phyloP scores from a whole-genome alignment of 2,113 vertebrate species.

The Ctenomys sociabilis region DNA sequence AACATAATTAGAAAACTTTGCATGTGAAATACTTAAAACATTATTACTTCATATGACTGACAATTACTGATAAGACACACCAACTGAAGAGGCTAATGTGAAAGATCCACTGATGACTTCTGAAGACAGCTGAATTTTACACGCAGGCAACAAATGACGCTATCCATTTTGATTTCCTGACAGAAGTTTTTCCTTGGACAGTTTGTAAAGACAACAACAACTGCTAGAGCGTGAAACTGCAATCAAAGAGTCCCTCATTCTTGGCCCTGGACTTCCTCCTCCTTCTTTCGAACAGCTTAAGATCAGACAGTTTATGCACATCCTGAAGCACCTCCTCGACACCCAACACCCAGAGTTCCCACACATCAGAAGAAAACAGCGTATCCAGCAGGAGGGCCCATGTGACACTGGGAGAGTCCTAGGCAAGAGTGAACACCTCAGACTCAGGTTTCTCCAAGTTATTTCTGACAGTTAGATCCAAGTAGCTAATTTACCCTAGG shows the following conservation, averaged over 20 bases:
- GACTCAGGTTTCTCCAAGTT: not conserved
- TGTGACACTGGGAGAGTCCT: not conserved
- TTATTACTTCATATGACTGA: conserved; percentile 22
- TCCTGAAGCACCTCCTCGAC: not conserved
- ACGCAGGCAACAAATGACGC: not conserved
- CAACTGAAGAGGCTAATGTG: not conserved
- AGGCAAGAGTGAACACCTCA: too few species aligned
- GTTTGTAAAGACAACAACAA: conserved; percentile 45
- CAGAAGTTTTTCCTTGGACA: conserved; percentile 34
- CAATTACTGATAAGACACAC: conserved; percentile 15
- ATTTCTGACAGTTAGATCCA: not conserved
- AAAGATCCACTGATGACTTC: not conserved
- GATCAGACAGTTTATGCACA: not conserved
- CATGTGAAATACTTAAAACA: not conserved
- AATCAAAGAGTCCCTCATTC: conserved; percentile 46
- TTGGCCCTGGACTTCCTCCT: not conserved
- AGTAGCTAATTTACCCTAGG: not conserved
- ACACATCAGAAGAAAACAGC: not conserved
- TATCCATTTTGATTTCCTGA: conserved; percentile 44
- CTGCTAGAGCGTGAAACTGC: not conserved
- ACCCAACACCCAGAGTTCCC: not conserved
- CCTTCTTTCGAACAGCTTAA: conserved; percentile 27
- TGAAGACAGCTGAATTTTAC: conserved; percentile 16
- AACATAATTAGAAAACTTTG: conserved; percentile 36
- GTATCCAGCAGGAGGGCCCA: not conserved